A percentile compares a stretch with the other conserved stretches of the same genome.
Evolutionary conservation across 2,797 vertebrate species (phyloP).

Genomic region (Sciurus vulgaris): DNA sequence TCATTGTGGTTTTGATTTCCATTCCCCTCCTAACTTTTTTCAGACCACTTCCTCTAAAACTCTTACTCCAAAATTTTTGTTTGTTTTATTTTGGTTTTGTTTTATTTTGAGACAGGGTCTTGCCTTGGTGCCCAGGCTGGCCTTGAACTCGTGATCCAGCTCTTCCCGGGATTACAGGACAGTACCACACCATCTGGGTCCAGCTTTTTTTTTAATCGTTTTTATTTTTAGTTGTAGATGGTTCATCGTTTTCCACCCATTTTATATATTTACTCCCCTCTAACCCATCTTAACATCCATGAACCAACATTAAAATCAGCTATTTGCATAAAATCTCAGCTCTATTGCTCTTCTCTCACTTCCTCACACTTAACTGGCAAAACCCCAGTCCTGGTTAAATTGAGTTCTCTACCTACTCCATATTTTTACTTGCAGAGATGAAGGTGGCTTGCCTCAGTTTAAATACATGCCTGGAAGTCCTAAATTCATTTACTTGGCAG

Average conservation of each 20-base stretch:
- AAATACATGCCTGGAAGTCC: background rate
- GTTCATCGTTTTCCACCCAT: background rate
- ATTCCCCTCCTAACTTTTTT: background rate
- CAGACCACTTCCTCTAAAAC: background rate
- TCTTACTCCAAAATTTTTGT: no score
- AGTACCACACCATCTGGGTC: background rate
- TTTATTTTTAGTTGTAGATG: no score
- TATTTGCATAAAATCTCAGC: background rate
- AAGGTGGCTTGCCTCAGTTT: background rate
- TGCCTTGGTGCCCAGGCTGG: background rate
- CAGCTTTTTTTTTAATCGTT: background rate
- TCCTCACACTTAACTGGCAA: background rate
- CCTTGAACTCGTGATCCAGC: background rate
- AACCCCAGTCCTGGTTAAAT: background rate
- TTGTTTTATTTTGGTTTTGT: no score
- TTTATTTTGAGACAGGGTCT: background rate
- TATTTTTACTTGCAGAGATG: background rate
- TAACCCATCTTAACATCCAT: background rate
- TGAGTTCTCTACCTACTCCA: background rate
- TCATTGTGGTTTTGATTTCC: background rate
- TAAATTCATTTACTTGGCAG: background rate
- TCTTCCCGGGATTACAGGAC: background rate
- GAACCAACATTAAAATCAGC: background rate
- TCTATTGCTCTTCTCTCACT: background rate
- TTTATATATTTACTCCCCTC: background rate